Evolutionary conservation across 2,113 vertebrate species (phyloP).

Genomic region (Seriola dumerili): DNA sequence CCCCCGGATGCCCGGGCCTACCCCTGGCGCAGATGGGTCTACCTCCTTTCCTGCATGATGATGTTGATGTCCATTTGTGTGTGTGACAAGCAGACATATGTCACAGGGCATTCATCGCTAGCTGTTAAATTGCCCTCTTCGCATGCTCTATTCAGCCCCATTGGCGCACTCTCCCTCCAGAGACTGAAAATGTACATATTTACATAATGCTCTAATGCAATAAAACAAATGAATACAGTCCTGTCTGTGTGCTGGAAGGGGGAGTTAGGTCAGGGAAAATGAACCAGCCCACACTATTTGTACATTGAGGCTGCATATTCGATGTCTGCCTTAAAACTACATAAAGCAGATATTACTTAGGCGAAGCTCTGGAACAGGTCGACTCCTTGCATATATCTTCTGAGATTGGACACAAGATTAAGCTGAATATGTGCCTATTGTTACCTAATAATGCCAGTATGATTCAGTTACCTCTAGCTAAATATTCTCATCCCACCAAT

Average conservation of each 20-base stretch:
- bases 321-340: neutral
- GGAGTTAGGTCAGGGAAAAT: slow-evolving; percentile 7
- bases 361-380: neutral
- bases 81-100: slow-evolving; percentile 74
- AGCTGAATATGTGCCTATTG: neutral
- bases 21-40: slow-evolving; percentile 67
- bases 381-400: neutral
- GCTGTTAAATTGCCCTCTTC: slow-evolving; percentile 71
- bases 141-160: slow-evolving; percentile 57
- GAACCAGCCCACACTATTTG: neutral
- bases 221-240: slow-evolving; percentile 66
- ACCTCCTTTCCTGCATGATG: slow-evolving; percentile 55
- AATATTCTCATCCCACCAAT: neutral
- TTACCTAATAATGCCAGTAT: neutral
- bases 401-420: neutral
- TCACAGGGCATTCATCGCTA: slow-evolving; percentile 60
- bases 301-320: slow-evolving; percentile 1
- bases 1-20: slow-evolving; percentile 48
- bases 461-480: neutral
- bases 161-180: slow-evolving; percentile 37
- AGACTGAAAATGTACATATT: slow-evolving; percentile 73
- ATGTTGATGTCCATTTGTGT: slow-evolving; percentile 68
- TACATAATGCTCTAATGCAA: slow-evolving; percentile 68
- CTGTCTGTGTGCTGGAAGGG: slow-evolving; percentile 16
- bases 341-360: slow-evolving; percentile 2